Conservation (phyloP, 2,888 invertebrate species). For the Iphiclides podalirius region DNA sequence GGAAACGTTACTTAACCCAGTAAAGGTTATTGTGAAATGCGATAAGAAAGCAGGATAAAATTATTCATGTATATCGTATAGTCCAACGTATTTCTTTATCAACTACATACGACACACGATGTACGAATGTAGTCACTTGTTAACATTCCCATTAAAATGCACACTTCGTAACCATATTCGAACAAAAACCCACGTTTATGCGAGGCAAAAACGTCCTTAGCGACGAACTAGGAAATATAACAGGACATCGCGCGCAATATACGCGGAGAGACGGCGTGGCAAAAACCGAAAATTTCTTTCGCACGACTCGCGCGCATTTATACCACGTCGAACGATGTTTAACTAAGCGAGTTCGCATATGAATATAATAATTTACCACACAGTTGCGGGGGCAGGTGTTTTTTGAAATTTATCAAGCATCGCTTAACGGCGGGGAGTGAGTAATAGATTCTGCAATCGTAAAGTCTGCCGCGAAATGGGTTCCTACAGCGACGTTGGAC, state of each 20-base stretch:
- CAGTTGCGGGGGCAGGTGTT: conserved; percentile 4
- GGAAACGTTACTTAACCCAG: neutral
- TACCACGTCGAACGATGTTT: neutral
- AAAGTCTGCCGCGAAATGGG: conserved; percentile 5
- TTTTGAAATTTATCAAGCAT: neutral
- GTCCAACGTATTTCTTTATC: too few relatives aligned
- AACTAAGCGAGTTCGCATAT: neutral
- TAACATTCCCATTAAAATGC: too few relatives aligned
- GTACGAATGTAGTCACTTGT: too few relatives aligned
- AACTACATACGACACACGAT: too few relatives aligned
- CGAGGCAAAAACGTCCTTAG: neutral
- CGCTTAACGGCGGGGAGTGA: neutral
- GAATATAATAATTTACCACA: neutral
- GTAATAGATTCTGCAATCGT: conserved; percentile 11
- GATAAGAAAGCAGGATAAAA: too few relatives aligned
- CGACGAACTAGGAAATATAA: neutral
- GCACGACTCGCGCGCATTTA: neutral
- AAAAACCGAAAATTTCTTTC: neutral
- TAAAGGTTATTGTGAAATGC: too few relatives aligned
- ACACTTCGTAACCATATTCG: neutral
- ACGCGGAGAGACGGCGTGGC: neutral
- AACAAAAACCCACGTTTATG: neutral
- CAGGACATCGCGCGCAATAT: neutral
- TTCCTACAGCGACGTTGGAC: neutral
- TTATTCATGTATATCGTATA: too few relatives aligned